Conservation (phyloP, 2,888 invertebrate genomes). For the Gortyna flavago region DNA sequence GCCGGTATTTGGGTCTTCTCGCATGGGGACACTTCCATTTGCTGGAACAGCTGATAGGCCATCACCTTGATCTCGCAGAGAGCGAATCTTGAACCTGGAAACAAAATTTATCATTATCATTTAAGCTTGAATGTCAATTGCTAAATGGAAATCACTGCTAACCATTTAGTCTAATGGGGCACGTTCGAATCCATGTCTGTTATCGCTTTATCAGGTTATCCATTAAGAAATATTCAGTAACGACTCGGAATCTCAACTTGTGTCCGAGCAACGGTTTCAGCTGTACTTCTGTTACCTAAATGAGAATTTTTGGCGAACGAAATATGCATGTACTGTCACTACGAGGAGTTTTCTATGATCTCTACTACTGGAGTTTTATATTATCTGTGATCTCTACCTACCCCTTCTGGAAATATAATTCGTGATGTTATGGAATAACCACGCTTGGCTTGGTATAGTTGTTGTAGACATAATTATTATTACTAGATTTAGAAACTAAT, state of each 20-base stretch:
- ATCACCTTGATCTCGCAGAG: constrained; percentile 81
- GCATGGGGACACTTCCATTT: constrained; percentile 74
- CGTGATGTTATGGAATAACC: neutral
- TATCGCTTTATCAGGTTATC: neutral
- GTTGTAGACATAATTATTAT: neutral
- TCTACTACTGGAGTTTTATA: constrained; percentile 5
- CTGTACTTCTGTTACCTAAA: neutral
- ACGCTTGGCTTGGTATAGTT: neutral
- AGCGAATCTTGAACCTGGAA: constrained; percentile 77
- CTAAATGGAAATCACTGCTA: neutral
- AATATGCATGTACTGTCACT: neutral
- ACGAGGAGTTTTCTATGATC: neutral
- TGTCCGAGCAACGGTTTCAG: neutral
- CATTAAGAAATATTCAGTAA: neutral
- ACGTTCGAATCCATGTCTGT: neutral
- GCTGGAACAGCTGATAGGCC: constrained; percentile 75
- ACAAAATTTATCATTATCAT: neutral
- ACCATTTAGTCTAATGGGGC: neutral
- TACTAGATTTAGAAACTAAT: constrained; percentile 25
- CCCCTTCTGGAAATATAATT: neutral
- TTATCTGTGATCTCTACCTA: neutral
- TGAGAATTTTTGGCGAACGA: neutral
- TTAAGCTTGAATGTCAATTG: neutral
- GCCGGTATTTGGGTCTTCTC: constrained; percentile 73
- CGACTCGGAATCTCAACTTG: too few relatives aligned